These are phyloP conservation scores for Apoderus coryli DNA, from an alignment of 2,888 invertebrate species.

Conservation along the genomic window DNA sequence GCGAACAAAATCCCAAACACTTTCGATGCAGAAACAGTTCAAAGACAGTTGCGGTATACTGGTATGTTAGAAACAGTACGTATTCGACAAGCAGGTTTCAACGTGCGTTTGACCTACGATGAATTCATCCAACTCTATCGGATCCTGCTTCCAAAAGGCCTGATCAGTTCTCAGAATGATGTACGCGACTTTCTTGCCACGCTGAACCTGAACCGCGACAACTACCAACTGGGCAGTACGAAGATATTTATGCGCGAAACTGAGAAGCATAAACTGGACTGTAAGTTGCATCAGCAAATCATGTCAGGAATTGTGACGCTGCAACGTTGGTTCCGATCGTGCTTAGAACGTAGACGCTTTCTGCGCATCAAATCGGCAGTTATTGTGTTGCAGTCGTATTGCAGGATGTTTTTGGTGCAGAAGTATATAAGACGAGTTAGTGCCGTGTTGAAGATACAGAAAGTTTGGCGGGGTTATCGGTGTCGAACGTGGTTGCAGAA, in stretches of 20 bases:
- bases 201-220: slow-evolving; percentile 72
- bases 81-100: slow-evolving; percentile 89
- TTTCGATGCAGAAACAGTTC: slow-evolving; percentile 87
- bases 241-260: slow-evolving; percentile 91
- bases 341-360: slow-evolving; percentile 65
- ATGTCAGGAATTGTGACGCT: slow-evolving; percentile 84
- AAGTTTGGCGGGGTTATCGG: slow-evolving; percentile 59
- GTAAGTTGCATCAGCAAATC: slow-evolving; percentile 83
- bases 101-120: slow-evolving; percentile 83
- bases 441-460: slow-evolving; percentile 56
- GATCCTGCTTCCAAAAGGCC: slow-evolving; percentile 76
- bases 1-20: slow-evolving; percentile 79
- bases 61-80: slow-evolving; percentile 95
- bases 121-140: slow-evolving; percentile 89
- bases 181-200: slow-evolving; percentile 72
- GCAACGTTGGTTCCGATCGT: slow-evolving; percentile 81
- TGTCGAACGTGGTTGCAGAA: slow-evolving; percentile 52
- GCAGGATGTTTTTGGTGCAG: slow-evolving; percentile 51
- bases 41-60: slow-evolving; percentile 81
- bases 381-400: slow-evolving; percentile 59
- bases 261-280: slow-evolving; percentile 84
- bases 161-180: slow-evolving; percentile 74
- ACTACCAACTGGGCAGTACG: slow-evolving; percentile 72
- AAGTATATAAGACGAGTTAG: slow-evolving; percentile 37
- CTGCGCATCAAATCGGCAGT: slow-evolving; percentile 58